Percentiles rank a stretch among this genome's conserved stretches.
Conservation (phyloP, 2,888 invertebrate genomes). For the Melangyna quadrimaculata region DNA sequence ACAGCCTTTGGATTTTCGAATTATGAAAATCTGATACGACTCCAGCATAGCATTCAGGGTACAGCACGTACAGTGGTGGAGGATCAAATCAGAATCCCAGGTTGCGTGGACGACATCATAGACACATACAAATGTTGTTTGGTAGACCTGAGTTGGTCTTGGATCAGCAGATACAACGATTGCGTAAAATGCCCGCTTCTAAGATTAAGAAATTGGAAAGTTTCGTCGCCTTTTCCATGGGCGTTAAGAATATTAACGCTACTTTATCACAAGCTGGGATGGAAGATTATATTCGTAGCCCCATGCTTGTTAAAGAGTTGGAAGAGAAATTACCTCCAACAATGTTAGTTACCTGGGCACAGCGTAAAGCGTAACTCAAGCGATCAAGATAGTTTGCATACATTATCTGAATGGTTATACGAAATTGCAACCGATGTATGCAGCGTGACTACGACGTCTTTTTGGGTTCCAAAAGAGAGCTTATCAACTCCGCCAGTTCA, state of each 20-base stretch:
- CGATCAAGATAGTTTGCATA: background rate
- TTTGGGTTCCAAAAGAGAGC: too few species aligned
- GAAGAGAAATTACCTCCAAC: conserved; percentile 55
- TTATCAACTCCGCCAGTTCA: too few species aligned
- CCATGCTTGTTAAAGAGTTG: conserved; percentile 55
- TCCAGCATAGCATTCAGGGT: conserved; percentile 46
- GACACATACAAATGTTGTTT: too few species aligned
- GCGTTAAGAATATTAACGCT: conserved; percentile 45
- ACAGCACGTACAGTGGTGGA: conserved; percentile 13
- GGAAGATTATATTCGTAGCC: conserved; percentile 48
- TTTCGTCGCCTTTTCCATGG: conserved; percentile 35
- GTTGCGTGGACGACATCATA: too few species aligned
- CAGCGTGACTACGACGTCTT: too few species aligned
- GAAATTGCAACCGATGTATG: too few species aligned
- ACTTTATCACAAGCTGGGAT: too few species aligned
- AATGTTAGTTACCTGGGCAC: conserved; percentile 58
- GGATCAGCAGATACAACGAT: too few species aligned
- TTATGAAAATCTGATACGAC: conserved; percentile 40
- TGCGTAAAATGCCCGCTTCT: conserved; percentile 25
- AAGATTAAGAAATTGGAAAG: conserved; percentile 43
- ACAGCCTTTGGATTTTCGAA: conserved; percentile 31
- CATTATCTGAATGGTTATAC: too few species aligned
- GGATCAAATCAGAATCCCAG: too few species aligned
- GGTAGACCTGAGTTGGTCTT: too few species aligned
- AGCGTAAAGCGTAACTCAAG: conserved; percentile 6